Conservation (phyloP, 2,888 invertebrate genomes). For the Chromoteleia sp. region DNA sequence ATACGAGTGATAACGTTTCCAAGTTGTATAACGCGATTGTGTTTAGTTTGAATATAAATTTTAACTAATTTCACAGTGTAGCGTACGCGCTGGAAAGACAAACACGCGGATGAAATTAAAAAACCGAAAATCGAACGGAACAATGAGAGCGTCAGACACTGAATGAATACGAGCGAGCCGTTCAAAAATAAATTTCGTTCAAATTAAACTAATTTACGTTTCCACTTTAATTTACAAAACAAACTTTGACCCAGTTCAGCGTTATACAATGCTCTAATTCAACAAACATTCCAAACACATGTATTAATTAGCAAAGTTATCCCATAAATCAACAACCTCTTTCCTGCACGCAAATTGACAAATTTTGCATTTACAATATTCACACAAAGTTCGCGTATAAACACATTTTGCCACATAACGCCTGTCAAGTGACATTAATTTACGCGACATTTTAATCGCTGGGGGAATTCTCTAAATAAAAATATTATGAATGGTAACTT, state of each 20-base stretch:
- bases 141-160: neutral
- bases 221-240: constrained; percentile 60
- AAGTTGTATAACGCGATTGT: constrained; percentile 28
- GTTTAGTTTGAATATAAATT: constrained; percentile 3
- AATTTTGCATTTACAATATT: constrained; percentile 63
- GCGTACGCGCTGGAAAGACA: neutral
- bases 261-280: constrained; percentile 59
- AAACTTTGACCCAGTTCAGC: constrained; percentile 57
- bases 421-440: constrained; percentile 48
- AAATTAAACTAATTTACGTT: constrained; percentile 56
- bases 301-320: constrained; percentile 66
- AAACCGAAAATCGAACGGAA: neutral
- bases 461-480: neutral
- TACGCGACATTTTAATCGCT: constrained; percentile 9
- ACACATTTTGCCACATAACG: constrained; percentile 46
- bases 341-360: constrained; percentile 57
- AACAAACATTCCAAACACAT: constrained; percentile 64
- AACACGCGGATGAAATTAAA: neutral
- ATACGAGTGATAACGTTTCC: constrained; percentile 24
- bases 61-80: neutral
- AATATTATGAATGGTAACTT: constrained; percentile 4
- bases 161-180: constrained; percentile 2
- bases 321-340: constrained; percentile 63
- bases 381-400: constrained; percentile 38
- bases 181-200: constrained; percentile 33